These are phyloP conservation scores for Parochlus steinenii DNA, from an alignment of 2,888 invertebrate species.

Conservation along the genomic window DNA sequence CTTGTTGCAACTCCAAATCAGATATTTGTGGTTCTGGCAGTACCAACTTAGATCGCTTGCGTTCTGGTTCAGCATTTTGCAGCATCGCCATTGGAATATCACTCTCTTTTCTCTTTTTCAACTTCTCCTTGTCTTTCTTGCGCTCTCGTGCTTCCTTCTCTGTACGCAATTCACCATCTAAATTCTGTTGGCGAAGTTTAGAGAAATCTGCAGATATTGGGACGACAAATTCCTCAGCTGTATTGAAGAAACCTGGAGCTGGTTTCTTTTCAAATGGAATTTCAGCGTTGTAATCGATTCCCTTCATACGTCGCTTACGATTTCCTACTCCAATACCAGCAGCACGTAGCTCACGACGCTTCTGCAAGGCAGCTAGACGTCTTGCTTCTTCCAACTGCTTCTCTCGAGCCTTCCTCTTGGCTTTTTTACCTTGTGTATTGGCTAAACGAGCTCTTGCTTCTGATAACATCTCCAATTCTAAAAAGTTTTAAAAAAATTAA, in stretches of 20 bases:
- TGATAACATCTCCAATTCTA: slow-evolving; percentile 96
- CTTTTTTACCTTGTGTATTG: slow-evolving; percentile 94
- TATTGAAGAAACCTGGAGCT: slow-evolving; percentile 87
- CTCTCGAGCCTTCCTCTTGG: slow-evolving; percentile 87
- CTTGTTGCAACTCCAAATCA: slow-evolving; percentile 78
- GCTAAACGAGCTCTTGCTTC: slow-evolving; percentile 96
- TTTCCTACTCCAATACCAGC: slow-evolving; percentile 65
- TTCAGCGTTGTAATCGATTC: slow-evolving; percentile 94
- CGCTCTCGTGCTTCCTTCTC: slow-evolving; percentile 89
- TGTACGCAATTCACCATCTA: slow-evolving; percentile 80
- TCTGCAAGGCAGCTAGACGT: slow-evolving; percentile 89
- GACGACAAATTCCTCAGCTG: slow-evolving; percentile 73
- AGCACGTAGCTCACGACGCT: slow-evolving; percentile 90
- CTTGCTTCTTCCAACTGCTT: slow-evolving; percentile 97
- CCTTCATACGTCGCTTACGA: slow-evolving; percentile 48
- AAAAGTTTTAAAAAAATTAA: slow-evolving; percentile 16
- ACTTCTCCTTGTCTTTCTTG: slow-evolving; percentile 85
- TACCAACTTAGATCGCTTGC: slow-evolving; percentile 89
- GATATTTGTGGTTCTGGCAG: slow-evolving; percentile 94
- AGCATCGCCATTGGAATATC: slow-evolving; percentile 84
- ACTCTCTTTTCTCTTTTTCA: slow-evolving; percentile 91
- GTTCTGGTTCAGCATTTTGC: slow-evolving; percentile 73
- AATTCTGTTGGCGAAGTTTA: slow-evolving; percentile 73
- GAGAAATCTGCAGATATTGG: slow-evolving; percentile 82
- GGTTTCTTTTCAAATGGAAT: slow-evolving; percentile 95